These are phyloP conservation scores for Pseudopipra pipra DNA, from an alignment of 2,113 vertebrate genomes.

Conservation along the genomic window DNA sequence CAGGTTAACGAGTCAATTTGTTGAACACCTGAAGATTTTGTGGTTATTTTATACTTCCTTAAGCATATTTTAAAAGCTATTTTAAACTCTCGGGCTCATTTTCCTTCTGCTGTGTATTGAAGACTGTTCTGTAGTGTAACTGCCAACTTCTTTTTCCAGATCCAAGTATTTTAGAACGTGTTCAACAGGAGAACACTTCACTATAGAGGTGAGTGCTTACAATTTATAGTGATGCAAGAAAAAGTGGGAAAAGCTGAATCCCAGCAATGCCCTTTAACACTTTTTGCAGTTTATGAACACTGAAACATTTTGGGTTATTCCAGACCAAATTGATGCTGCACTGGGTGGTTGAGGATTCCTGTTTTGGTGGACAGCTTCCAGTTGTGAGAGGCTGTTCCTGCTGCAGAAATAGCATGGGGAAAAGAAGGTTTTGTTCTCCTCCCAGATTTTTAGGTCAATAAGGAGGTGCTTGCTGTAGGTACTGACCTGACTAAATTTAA, in stretches of 20 bases:
- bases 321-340: neutral
- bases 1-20: neutral
- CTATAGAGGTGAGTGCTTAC: conserved; percentile 77
- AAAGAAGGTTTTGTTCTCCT: neutral
- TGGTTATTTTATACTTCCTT: neutral
- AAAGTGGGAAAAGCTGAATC: neutral
- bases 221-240: neutral
- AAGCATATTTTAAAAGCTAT: neutral
- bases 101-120: neutral
- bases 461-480: neutral
- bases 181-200: conserved; percentile 79
- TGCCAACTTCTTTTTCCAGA: conserved; percentile 64
- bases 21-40: neutral
- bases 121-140: neutral
- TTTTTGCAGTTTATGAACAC: neutral
- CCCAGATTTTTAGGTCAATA: neutral
- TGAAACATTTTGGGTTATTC: neutral
- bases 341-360: too few species aligned
- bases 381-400: neutral
- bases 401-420: neutral
- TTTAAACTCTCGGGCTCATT: neutral
- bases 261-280: neutral
- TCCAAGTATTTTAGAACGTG: conserved; percentile 83
- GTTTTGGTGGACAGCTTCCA: neutral
- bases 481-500: neutral